Conservation (phyloP, 2,888 invertebrate genomes). For the Ditylenchus weischeri region DNA sequence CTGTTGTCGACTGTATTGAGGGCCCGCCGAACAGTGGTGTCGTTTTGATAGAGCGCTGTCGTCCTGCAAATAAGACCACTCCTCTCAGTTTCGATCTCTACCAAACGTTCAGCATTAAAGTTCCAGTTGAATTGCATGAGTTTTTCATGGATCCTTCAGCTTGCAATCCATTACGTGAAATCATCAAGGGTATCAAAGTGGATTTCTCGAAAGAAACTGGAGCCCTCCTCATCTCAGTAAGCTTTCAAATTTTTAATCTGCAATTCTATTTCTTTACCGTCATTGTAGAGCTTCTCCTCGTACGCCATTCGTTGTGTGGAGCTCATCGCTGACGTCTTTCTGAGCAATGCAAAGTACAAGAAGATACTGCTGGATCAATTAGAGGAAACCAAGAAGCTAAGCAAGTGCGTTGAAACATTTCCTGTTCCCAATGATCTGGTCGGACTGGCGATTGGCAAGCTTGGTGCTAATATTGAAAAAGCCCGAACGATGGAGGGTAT, state of each 20-base stretch:
- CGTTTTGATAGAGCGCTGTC: neutral
- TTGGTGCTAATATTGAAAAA: neutral
- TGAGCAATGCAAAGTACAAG: neutral
- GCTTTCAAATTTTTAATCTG: neutral
- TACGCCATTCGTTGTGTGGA: neutral
- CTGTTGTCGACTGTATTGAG: constrained; percentile 1
- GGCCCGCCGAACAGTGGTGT: neutral
- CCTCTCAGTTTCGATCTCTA: constrained; percentile 2
- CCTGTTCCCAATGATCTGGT: neutral
- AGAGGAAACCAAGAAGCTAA: no score
- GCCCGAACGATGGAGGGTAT: neutral
- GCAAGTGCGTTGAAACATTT: neutral
- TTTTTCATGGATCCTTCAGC: neutral
- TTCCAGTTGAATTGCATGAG: neutral
- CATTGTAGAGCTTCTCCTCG: neutral
- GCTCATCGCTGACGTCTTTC: neutral
- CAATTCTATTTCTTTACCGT: no score
- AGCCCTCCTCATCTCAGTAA: neutral
- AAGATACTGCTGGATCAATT: neutral
- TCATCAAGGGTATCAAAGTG: neutral
- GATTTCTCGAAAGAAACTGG: neutral
- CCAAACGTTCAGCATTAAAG: neutral
- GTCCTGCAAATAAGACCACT: constrained; percentile 2
- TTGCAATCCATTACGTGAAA: neutral
- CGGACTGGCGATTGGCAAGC: constrained; percentile 6